These are phyloP conservation scores for Chauna torquata DNA, from an alignment of 2,113 vertebrate species.

Conservation along the genomic window DNA sequence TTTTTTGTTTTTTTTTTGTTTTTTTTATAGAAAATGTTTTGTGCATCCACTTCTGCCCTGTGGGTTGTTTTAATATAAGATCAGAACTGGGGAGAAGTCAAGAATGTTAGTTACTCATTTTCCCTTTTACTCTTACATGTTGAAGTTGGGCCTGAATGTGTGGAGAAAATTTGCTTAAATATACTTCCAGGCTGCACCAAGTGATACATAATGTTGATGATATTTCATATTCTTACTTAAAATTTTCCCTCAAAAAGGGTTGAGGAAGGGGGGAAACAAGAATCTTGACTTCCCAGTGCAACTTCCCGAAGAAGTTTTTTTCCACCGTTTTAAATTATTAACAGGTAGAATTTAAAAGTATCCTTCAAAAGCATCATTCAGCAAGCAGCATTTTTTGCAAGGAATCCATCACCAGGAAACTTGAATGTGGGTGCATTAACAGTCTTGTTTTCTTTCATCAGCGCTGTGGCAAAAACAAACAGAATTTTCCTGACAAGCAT, in stretches of 20 bases:
- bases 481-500: slow-evolving; percentile 1
- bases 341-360: background rate
- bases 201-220: background rate
- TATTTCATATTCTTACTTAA: background rate
- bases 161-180: background rate
- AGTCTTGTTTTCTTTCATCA: slow-evolving; percentile 2
- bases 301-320: background rate
- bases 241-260: background rate
- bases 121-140: background rate
- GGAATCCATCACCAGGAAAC: background rate
- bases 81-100: background rate
- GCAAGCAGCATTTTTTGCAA: background rate
- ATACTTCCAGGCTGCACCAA: background rate
- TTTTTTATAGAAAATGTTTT: too few relatives aligned
- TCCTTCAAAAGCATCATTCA: background rate
- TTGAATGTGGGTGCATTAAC: background rate
- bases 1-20: background rate
- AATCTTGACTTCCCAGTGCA: background rate
- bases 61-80: background rate
- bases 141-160: background rate
- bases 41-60: background rate
- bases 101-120: background rate
- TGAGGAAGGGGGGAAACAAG: background rate
- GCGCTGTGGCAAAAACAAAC: background rate
- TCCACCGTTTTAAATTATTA: background rate